Percentiles rank a stretch among this genome's conserved stretches.
Evolutionary conservation across 2,797 vertebrate genomes (phyloP).

Genomic region (Gambelia wislizenii): DNA sequence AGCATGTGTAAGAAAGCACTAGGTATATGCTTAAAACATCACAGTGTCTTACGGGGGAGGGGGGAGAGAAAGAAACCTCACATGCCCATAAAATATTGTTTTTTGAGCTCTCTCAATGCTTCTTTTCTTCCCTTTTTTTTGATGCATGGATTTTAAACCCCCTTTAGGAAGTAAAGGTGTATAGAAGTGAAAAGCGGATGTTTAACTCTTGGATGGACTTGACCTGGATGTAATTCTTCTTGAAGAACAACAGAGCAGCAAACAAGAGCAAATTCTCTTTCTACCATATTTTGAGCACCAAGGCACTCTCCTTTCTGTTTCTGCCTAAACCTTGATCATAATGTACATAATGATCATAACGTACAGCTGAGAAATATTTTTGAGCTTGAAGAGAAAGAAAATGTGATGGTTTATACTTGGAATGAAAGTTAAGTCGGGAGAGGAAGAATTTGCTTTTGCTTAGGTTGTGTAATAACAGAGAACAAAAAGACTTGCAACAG

Average conservation of each 20-base stretch:
- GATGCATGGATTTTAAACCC: constrained; percentile 60
- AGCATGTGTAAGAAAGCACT: constrained; percentile 83
- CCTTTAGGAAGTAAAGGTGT: constrained; percentile 51
- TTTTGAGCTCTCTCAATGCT: constrained; percentile 54
- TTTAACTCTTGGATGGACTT: constrained; percentile 48
- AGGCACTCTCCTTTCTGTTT: constrained; percentile 35
- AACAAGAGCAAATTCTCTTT: constrained; percentile 42
- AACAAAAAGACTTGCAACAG: constrained; percentile 4
- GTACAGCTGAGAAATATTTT: constrained; percentile 3
- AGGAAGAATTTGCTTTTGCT: constrained; percentile 11
- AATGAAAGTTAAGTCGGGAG: constrained; percentile 1
- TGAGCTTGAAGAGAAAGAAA: constrained; percentile 21
- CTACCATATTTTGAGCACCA: neutral
- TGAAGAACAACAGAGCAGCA: constrained; percentile 22
- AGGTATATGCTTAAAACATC: constrained; percentile 84
- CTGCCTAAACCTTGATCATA: constrained; percentile 8
- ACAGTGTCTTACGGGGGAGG: constrained; percentile 74
- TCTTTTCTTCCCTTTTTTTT: constrained; percentile 67
- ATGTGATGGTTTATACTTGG: constrained; percentile 9
- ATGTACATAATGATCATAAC: neutral
- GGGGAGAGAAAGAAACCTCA: constrained; percentile 57
- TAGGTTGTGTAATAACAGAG: neutral
- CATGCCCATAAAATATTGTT: constrained; percentile 67
- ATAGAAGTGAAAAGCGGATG: constrained; percentile 23
- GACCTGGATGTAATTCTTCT: constrained; percentile 55